Evolutionary conservation across 2,113 vertebrate species (phyloP), one percentile per base, ranked within the genome.

Genomic region (Myrmophylax atrothorax): DNA sequence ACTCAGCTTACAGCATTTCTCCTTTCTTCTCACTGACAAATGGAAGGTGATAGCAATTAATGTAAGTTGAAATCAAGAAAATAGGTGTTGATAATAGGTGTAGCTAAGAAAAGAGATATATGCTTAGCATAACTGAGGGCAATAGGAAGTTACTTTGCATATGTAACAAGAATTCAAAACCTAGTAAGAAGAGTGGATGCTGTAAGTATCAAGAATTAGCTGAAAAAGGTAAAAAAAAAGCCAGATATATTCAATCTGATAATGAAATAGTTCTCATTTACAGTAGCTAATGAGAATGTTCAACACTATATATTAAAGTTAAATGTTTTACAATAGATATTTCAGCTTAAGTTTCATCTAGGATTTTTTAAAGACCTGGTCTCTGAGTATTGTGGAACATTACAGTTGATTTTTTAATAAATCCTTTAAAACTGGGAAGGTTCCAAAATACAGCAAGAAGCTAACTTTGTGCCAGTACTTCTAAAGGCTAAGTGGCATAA

Each of bases 351-450:
- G 23, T 63, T 95, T 47, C 46, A 46, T 80, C 23, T 73, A 69
- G 31, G 49, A 50, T 82, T 93, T 75, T 90, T 89, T 68, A 46
- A 33, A 81, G 56, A 76, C n/a, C 44, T 75, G 31, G 9, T 62
- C 84, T 19, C 2, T 75, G 47, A 84, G 17, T 75, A 16, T 35
- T 68, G 52, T 58, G 38, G 33, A 82, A 56, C 15, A 25, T 74
- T 55, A 77, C 55, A 93, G 75, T 22, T 75, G 62, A 55, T 93
- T 91, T 95, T 91, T 90, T 52, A 88, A 67, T 66, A 95, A 93
- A 87, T 63, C 46, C 31, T 74, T 85, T 91, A n/a, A 74, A 74
- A 82, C 24, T 73, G 46, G 20, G 46, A 50, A 14, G 13, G 4
- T 76, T 96, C 90, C 84, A 88, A 79, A 91, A 91, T 78, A 44